phyloP scores from a whole-genome alignment of 2,113 vertebrate genomes.

The Hiodon alosoides region DNA sequence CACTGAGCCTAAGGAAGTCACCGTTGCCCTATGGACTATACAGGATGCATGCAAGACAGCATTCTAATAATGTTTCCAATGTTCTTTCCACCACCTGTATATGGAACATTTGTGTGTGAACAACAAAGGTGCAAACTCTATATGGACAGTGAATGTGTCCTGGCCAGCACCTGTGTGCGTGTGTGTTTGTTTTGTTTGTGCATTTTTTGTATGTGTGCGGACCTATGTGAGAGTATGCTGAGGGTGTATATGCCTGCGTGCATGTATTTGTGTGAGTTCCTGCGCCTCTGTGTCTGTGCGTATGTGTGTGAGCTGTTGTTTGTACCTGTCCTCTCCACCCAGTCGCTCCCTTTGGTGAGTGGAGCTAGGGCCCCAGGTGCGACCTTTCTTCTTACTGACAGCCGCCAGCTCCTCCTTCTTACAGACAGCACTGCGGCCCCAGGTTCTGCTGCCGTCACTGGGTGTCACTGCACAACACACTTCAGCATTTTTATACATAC shows the following conservation, averaged over 20 bases:
- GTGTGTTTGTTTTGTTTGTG: not conserved
- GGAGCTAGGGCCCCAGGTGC: constrained; percentile 88
- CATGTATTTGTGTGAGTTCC: not conserved
- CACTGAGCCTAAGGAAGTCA: too few species aligned
- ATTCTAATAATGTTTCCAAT: too few species aligned
- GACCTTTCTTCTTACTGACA: constrained; percentile 76
- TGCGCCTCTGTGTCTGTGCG: not conserved
- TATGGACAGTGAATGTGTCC: not conserved
- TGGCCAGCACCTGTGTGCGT: too few species aligned
- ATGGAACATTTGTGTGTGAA: not conserved
- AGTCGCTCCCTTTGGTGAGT: constrained; percentile 76
- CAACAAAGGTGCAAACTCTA: too few species aligned
- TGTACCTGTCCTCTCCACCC: constrained; percentile 79
- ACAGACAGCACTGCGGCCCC: constrained; percentile 72
- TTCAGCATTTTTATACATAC: not conserved
- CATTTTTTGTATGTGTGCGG: too few species aligned
- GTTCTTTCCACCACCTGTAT: not conserved
- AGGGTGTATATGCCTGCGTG: too few species aligned
- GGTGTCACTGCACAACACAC: constrained; percentile 68
- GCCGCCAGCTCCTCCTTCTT: constrained; percentile 74
- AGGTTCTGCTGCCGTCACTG: constrained; percentile 75
- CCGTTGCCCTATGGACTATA: too few species aligned
- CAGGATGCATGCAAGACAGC: too few species aligned
- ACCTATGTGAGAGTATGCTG: too few species aligned
- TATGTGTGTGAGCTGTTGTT: not conserved